These are phyloP conservation scores for Heliconius cydno DNA, from an alignment of 2,888 invertebrate species.

Conservation along the genomic window DNA sequence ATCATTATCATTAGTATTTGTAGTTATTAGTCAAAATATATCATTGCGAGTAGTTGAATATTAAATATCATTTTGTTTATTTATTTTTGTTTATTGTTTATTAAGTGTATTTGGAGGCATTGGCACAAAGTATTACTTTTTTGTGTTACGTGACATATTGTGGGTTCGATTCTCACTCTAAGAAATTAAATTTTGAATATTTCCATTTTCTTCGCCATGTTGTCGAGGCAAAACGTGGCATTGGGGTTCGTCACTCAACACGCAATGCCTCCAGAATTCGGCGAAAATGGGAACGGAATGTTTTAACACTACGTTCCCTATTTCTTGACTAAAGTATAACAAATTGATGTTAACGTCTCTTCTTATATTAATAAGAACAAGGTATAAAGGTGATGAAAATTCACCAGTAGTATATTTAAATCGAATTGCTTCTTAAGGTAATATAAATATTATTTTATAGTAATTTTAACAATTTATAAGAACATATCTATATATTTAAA, in stretches of 20 bases:
- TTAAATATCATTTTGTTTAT: background rate
- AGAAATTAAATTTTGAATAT: background rate
- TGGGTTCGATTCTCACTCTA: background rate
- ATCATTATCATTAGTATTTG: background rate
- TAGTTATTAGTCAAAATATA: background rate
- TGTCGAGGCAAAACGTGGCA: too few species aligned
- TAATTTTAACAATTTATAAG: background rate
- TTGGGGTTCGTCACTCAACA: too few species aligned
- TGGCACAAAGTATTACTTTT: too few species aligned
- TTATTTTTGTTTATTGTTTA: background rate
- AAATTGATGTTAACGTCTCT: background rate
- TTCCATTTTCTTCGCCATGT: background rate
- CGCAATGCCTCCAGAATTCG: too few species aligned
- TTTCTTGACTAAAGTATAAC: background rate
- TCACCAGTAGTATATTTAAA: background rate
- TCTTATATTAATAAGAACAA: background rate
- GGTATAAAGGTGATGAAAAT: background rate
- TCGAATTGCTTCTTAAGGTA: background rate
- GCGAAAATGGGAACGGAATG: too few species aligned
- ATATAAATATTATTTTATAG: background rate
- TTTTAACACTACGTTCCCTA: too few species aligned
- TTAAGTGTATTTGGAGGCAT: background rate
- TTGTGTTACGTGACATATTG: background rate
- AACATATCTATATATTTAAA: background rate
- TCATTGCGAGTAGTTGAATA: background rate